Evolutionary conservation across 35 echinoderm and acorn worm species (phyloP).

Genomic region (Chiridota heheva): DNA sequence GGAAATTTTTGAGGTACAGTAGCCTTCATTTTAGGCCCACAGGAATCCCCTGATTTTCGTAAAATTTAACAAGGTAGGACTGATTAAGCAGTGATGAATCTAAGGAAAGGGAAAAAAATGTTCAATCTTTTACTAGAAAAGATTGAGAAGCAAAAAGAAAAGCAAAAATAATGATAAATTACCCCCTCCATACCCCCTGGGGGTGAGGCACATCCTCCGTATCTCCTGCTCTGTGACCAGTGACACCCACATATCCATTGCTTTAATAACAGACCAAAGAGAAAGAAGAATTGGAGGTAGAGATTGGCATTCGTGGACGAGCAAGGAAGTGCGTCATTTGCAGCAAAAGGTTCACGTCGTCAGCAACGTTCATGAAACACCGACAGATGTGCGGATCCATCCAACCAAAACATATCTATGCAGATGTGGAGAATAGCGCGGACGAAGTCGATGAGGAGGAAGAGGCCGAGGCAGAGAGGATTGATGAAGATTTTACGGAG

Average conservation of each 20-base stretch:
- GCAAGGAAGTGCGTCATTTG: conserved; percentile 78
- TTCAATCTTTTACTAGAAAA: too few species aligned
- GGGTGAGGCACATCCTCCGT: too few species aligned
- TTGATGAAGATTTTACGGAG: conserved; percentile 1
- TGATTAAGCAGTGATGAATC: too few species aligned
- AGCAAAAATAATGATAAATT: too few species aligned
- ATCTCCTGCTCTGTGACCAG: not conserved
- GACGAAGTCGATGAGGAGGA: conserved; percentile 56
- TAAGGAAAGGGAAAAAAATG: too few species aligned
- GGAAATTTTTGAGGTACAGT: too few species aligned
- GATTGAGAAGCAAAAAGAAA: too few species aligned
- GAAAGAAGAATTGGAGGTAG: conserved; percentile 11
- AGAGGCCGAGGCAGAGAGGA: conserved; percentile 3
- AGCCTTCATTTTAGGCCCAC: too few species aligned
- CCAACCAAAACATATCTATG: conserved; percentile 54
- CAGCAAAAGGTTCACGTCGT: conserved; percentile 65
- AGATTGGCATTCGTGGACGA: conserved; percentile 33
- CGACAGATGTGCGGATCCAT: conserved; percentile 67
- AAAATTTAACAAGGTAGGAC: too few species aligned
- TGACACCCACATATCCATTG: not conserved
- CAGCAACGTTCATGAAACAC: conserved; percentile 85
- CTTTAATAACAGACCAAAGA: not conserved
- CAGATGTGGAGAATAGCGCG: conserved; percentile 61
- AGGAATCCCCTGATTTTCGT: too few species aligned
- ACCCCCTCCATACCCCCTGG: too few species aligned